Evolutionary conservation across 2,888 invertebrate genomes (phyloP).

Genomic region (Cephalotes varians): DNA sequence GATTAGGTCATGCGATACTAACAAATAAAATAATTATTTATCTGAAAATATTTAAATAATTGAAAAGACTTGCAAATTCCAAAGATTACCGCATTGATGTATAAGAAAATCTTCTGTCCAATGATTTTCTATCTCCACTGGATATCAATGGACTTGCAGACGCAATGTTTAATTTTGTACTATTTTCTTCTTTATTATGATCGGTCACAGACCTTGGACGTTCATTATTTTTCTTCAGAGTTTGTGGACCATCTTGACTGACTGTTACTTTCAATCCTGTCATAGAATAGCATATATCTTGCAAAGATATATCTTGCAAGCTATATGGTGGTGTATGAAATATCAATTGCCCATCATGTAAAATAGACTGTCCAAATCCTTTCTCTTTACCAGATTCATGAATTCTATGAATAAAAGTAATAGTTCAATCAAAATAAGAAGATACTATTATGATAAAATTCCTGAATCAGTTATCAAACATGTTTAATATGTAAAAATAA

Average conservation of each 20-base stretch:
- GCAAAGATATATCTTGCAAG: conserved; percentile 91
- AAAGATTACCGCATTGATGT: conserved; percentile 87
- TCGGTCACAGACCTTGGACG: conserved; percentile 83
- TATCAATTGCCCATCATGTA: conserved; percentile 94
- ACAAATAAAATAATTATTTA: conserved; percentile 52
- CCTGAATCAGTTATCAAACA: conserved; percentile 63
- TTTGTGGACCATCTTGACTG: conserved; percentile 74
- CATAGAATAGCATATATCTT: conserved; percentile 87
- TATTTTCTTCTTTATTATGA: conserved; percentile 80
- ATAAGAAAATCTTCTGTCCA: conserved; percentile 89
- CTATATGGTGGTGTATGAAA: conserved; percentile 97
- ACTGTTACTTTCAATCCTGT: conserved; percentile 76
- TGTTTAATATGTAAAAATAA: conserved; percentile 59
- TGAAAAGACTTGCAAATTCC: conserved; percentile 58
- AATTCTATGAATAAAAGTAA: conserved; percentile 86
- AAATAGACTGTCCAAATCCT: conserved; percentile 97
- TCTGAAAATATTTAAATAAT: conserved; percentile 53
- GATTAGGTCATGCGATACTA: conserved; percentile 54
- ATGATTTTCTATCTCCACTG: conserved; percentile 84
- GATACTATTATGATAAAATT: conserved; percentile 57
- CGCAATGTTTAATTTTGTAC: conserved; percentile 79
- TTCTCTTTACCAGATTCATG: conserved; percentile 93
- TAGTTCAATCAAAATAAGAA: conserved; percentile 7
- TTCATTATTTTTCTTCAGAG: conserved; percentile 80
- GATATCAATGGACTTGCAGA: conserved; percentile 85